phyloP scores from a whole-genome alignment of 2,888 invertebrate genomes.

The Hypomecis atomaria region DNA sequence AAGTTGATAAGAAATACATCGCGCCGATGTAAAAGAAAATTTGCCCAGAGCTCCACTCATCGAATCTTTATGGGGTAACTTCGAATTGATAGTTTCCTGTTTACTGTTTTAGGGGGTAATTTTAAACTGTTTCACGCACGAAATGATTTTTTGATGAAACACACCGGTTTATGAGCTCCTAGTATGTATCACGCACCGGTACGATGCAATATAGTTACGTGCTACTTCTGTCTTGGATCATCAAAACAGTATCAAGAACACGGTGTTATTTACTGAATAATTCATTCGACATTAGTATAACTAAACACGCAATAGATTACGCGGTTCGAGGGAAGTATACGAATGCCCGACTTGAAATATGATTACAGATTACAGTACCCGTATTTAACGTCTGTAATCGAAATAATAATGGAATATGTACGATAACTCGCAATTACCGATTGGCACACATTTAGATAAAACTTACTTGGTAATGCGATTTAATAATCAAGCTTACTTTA shows the following conservation, averaged over 20 bases:
- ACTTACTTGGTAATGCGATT: constrained; percentile 63
- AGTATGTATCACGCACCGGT: constrained; percentile 71
- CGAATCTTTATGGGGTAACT: constrained; percentile 78
- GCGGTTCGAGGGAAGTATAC: constrained; percentile 57
- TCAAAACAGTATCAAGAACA: constrained; percentile 69
- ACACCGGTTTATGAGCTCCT: constrained; percentile 60
- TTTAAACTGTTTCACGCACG: constrained; percentile 77
- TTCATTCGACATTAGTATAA: constrained; percentile 74
- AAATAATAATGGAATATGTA: constrained; percentile 46
- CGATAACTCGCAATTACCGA: constrained; percentile 49
- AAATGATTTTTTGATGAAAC: too few relatives aligned
- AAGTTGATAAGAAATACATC: constrained; percentile 62
- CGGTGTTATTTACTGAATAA: constrained; percentile 75
- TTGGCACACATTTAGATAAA: constrained; percentile 60
- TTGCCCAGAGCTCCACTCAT: constrained; percentile 64
- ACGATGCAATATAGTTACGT: constrained; percentile 69
- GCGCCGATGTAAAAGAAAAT: constrained; percentile 60
- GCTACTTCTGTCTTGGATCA: constrained; percentile 64
- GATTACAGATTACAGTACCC: constrained; percentile 57
- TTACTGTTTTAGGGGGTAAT: constrained; percentile 70
- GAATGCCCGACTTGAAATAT: constrained; percentile 58
- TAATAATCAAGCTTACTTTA: constrained; percentile 70
- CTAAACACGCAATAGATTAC: constrained; percentile 72
- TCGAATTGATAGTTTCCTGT: constrained; percentile 78
- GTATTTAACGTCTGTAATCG: constrained; percentile 48